Conservation (phyloP, 2,888 invertebrate species). For the Podabrus alpinus region DNA sequence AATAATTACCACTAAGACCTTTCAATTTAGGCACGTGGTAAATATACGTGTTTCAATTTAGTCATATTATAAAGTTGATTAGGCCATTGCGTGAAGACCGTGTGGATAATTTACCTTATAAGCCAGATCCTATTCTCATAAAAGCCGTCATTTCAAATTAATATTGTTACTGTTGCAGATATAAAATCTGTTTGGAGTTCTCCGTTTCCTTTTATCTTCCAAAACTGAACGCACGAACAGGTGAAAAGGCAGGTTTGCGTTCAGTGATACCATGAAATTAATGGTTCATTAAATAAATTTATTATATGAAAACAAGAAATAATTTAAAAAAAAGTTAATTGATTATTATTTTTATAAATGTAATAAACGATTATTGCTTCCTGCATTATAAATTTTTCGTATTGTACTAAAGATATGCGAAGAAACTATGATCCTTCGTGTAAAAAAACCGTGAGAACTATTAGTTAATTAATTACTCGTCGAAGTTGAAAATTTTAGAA, state of each 20-base stretch:
- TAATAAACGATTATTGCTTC: background rate
- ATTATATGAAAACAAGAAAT: background rate
- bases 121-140: background rate
- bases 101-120: background rate
- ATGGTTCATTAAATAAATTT: background rate
- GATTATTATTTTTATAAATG: background rate
- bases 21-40: background rate
- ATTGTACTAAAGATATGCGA: background rate
- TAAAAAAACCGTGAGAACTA: background rate
- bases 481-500: background rate
- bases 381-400: background rate
- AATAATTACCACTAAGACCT: background rate
- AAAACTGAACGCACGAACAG: background rate
- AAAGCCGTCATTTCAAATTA: background rate
- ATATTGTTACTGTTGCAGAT: background rate
- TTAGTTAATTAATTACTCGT: background rate
- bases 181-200: background rate
- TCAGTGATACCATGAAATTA: background rate
- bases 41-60: background rate
- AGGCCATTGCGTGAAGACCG: background rate
- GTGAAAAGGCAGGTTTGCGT: background rate
- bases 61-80: background rate
- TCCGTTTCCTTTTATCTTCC: background rate
- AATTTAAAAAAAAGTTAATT: background rate
- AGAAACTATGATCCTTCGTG: background rate